These are phyloP conservation scores for Agrotis puta DNA, from an alignment of 2,888 invertebrate species.

Conservation along the genomic window DNA sequence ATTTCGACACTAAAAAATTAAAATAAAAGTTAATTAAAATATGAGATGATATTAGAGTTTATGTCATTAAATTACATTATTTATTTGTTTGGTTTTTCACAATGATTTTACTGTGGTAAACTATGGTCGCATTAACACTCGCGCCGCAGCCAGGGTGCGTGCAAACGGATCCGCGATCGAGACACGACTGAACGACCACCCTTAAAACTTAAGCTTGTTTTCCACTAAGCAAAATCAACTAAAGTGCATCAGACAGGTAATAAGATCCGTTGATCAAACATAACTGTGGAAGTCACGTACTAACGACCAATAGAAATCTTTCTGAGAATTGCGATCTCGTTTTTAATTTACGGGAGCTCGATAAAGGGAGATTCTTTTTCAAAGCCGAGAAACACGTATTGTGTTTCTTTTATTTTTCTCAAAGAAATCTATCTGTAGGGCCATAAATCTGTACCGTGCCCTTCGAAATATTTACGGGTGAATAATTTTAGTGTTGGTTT, in stretches of 20 bases:
- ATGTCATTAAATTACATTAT: neutral
- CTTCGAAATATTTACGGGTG: constrained; percentile 38
- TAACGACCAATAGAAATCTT: constrained; percentile 33
- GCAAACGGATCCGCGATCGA: constrained; percentile 61
- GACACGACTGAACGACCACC: constrained; percentile 59
- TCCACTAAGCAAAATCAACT: constrained; percentile 41
- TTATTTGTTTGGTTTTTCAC: constrained; percentile 38
- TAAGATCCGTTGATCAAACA: constrained; percentile 41
- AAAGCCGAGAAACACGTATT: constrained; percentile 44
- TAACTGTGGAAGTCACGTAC: constrained; percentile 37
- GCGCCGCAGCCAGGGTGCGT: constrained; percentile 49
- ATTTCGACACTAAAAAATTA: too few species aligned
- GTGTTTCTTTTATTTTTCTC: constrained; percentile 28
- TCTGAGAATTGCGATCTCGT: constrained; percentile 25
- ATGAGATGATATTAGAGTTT: neutral
- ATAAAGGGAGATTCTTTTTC: constrained; percentile 37
- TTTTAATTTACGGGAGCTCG: constrained; percentile 55
- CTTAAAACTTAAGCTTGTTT: constrained; percentile 38
- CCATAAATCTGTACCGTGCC: constrained; percentile 44
- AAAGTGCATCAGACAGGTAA: constrained; percentile 57
- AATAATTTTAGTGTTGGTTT: constrained; percentile 28
- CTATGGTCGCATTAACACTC: constrained; percentile 39
- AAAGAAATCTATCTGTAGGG: constrained; percentile 27
- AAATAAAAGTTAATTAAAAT: neutral
- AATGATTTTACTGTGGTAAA: constrained; percentile 14